phyloP scores from a whole-genome alignment of 2,113 vertebrate species.

The Labeo rohita region DNA sequence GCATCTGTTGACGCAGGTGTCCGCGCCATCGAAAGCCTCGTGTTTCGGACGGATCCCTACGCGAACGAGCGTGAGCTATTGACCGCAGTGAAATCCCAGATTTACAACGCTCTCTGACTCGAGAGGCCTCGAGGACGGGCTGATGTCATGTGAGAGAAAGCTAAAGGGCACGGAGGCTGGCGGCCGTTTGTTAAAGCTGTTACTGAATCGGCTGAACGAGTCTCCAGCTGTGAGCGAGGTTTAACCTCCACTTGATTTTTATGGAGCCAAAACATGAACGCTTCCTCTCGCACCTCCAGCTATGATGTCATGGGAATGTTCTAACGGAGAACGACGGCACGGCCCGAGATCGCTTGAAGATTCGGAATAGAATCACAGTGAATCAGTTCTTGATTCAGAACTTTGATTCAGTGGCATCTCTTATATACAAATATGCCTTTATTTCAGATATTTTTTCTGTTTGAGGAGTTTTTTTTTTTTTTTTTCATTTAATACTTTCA shows the following conservation, averaged over 20 bases:
- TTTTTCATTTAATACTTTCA: too few relatives aligned
- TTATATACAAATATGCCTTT: too few relatives aligned
- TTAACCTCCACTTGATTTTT: constrained; percentile 14
- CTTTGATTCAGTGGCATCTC: too few relatives aligned
- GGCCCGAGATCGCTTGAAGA: too few relatives aligned
- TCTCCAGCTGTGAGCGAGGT: constrained; percentile 57
- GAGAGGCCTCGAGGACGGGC: not conserved
- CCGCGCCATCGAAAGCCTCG: too few relatives aligned
- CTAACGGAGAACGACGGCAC: not conserved
- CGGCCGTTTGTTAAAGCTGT: constrained; percentile 37
- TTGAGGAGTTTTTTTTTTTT: too few relatives aligned
- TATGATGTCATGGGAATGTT: constrained; percentile 24
- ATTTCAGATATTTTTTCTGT: too few relatives aligned
- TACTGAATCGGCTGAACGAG: constrained; percentile 51
- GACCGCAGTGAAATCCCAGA: not conserved
- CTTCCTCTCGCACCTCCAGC: constrained; percentile 51
- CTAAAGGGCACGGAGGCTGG: not conserved
- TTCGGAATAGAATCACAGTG: too few relatives aligned
- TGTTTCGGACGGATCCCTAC: too few relatives aligned
- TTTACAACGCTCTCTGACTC: not conserved
- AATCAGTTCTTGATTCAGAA: too few relatives aligned
- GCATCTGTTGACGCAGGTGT: not conserved
- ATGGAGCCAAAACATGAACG: constrained; percentile 51
- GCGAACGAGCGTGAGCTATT: not conserved
- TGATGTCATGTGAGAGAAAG: constrained; percentile 20